Evolutionary conservation across 2,888 invertebrate species (phyloP), one percentile per base, ranked within the genome.

Genomic region (Melolontha melolontha): DNA sequence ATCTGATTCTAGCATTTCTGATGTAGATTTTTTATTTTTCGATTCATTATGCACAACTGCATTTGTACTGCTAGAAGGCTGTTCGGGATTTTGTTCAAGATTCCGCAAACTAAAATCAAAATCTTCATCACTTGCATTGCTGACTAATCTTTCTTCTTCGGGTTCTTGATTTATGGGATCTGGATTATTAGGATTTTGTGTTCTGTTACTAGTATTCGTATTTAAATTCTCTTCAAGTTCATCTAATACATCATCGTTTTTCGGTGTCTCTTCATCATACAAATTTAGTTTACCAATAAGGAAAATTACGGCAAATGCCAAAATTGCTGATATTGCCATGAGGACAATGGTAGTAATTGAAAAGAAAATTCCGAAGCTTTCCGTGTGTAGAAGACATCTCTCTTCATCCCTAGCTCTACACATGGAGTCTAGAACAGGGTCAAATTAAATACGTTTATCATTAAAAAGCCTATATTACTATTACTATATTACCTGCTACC

Each of bases 401-500:
- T 66, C 71, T 41, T 72, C 67, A 34, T 72, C 62, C 27, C 70
- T 69, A 7, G 75, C 75, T 64, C 74, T 67, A 64, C 79, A 80
- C 57, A 76, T 77, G 7, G 71, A 70, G 40, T 74, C 78, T 79
- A 51, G 67, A 75, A 68, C 17, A n/a, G n/a, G n/a, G n/a, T n/a
- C n/a, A 67, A 67, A 67, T 50, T 66, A 17, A 16, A 47, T 70
- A 34, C 57, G 51, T 57, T 11, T 63, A 59, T 55, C n/a, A 55
- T 57, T 66, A 70, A 74, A 41, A 42, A 14, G 4, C 8, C 41
- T 11, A 40, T 8, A 42, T 11, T 7, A 64, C 7, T 29, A 49
- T 29, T 17, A 64, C n/a, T 55, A 41, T 62, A 59, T 34, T 50
- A 88, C 88, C 85, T 41, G 88, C 86, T 14, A 91, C 84, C 6